Evolutionary conservation across 2,113 vertebrate genomes (phyloP), one percentile per base, ranked within the genome.

Genomic region (Noctilio leporinus): DNA sequence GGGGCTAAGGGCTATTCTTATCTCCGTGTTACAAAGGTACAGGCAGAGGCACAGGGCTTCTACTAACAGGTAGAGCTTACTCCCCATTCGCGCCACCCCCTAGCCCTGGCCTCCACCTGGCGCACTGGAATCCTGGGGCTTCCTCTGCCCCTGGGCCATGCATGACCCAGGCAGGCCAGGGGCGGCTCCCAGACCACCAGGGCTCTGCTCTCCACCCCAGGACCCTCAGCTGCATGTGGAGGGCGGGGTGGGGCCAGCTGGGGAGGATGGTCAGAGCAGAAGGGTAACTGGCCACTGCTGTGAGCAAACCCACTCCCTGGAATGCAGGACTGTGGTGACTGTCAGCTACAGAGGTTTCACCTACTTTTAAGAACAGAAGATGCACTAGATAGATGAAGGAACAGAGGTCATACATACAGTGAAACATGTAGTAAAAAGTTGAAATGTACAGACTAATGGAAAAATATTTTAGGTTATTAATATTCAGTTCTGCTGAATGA

Each of bases 251-350:
- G 19, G 65, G 19, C 35, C 7, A 3, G 20, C 10, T 2, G 26
- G 40, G 57, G 7, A n/a, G 19, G n/a, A 40, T 3, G 35, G 76
- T 30, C 16, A 20, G 15, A 49, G 57, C 35, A 45, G 12, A 86
- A 12, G 43, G 64, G 30, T 33, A 53, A 10, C 33, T 43, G 40
- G 59, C 35, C 47, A 11, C 15, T 2, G 7, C 67, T 3, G 11
- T 15, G n/a, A 62, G n/a, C 1, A 3, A 51, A 14, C 8, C 64
- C 40, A 1, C 19, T 30, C 7, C 4, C 26, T 3, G 28, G 64
- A 51, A 11, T 14, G 20, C 4, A 28, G 40, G 51, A 49, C 0
- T n/a, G 15, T 1, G 45, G 35, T 1, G 4, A 15, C 28, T 4
- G 12, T 65, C 10, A 7, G 38, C 16, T 20, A 30, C n/a, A 15